These are phyloP conservation scores for Perognathus longimembris DNA, from an alignment of 2,113 vertebrate species.

Conservation along the genomic window DNA sequence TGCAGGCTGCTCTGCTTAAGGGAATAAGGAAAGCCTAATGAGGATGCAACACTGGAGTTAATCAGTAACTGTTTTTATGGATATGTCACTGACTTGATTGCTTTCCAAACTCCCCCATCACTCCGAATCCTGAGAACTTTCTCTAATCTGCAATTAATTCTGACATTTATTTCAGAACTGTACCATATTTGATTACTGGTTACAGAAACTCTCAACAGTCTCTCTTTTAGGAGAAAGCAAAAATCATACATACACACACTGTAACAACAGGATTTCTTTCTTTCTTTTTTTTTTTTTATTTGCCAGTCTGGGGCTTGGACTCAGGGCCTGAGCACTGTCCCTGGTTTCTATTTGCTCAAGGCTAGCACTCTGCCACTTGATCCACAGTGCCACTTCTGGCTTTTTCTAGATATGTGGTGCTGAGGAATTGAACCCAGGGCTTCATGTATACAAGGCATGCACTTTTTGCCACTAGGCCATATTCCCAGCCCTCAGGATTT, in stretches of 20 bases:
- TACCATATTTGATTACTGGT: slow-evolving; percentile 3
- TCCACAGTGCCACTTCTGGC: too few relatives aligned
- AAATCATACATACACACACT: neutral
- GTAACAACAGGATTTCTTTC: neutral
- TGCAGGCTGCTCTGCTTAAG: neutral
- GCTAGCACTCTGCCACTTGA: too few relatives aligned
- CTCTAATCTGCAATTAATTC: slow-evolving; percentile 7
- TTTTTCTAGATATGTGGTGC: too few relatives aligned
- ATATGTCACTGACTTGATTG: neutral
- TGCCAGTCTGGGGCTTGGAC: too few relatives aligned
- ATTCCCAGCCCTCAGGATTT: too few relatives aligned
- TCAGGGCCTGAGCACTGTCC: too few relatives aligned
- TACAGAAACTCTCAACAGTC: neutral
- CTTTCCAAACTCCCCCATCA: neutral
- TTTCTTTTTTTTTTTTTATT: too few relatives aligned
- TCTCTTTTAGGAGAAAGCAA: slow-evolving; percentile 43
- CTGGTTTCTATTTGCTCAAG: too few relatives aligned
- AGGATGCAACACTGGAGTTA: slow-evolving; percentile 12
- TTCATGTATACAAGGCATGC: too few relatives aligned
- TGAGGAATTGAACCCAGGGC: too few relatives aligned
- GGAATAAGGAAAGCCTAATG: neutral
- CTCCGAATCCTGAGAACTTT: neutral
- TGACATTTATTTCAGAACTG: neutral
- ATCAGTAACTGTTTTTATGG: neutral
- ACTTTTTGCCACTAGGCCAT: too few relatives aligned